phyloP scores from a whole-genome alignment of 2,797 vertebrate genomes.

The Acestrorhynchus altus region DNA sequence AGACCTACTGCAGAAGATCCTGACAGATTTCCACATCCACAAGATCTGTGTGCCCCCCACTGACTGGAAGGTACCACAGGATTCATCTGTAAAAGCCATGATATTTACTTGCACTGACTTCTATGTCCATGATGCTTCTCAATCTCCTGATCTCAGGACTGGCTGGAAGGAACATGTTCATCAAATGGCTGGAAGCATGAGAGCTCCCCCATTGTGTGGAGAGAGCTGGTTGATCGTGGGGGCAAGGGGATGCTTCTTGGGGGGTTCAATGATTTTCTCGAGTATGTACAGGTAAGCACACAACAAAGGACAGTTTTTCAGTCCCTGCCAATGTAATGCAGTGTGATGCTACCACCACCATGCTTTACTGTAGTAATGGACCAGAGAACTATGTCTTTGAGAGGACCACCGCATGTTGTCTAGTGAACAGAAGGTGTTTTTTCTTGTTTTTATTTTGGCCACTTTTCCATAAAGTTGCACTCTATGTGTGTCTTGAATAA shows the following conservation, averaged over 20 bases:
- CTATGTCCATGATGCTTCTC: background rate
- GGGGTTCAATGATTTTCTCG: constrained; percentile 87
- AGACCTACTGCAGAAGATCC: constrained; percentile 82
- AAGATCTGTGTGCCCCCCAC: constrained; percentile 87
- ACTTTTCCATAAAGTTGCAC: no score
- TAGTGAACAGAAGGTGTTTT: no score
- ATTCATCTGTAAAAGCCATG: background rate
- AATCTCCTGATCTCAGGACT: constrained; percentile 73
- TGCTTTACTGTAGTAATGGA: no score
- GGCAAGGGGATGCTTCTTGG: constrained; percentile 88
- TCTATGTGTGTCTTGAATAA: no score
- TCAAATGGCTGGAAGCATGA: constrained; percentile 85
- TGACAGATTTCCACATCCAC: constrained; percentile 85
- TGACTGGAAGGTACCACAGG: constrained; percentile 84
- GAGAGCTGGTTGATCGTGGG: constrained; percentile 88
- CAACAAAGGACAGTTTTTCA: no score
- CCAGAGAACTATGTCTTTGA: no score
- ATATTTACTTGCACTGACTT: background rate
- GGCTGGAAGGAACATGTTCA: constrained; percentile 82
- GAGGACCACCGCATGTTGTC: no score
- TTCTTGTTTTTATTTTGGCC: no score
- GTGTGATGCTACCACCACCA: no score
- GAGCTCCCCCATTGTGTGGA: constrained; percentile 89
- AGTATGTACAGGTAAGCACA: constrained; percentile 85
- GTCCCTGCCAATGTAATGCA: no score